Percentiles rank a stretch among this genome's conserved stretches.
These are phyloP conservation scores for Enteromius treurensis DNA, from an alignment of 2,797 vertebrate species.

Conservation along the genomic window DNA sequence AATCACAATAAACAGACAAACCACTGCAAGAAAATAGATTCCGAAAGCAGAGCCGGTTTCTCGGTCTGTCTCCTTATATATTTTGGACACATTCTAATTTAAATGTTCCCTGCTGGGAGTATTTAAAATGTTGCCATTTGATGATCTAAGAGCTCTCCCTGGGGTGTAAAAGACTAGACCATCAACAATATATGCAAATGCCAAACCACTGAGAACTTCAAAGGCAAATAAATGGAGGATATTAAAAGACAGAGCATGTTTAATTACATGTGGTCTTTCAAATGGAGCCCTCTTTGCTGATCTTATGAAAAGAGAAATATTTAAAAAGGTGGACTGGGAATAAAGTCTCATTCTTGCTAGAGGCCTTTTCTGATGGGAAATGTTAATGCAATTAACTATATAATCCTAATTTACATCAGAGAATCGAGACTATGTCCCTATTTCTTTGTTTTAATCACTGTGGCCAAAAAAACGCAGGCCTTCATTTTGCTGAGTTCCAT, in stretches of 20 bases:
- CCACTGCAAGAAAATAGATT: background rate
- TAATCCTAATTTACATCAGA: slow-evolving; percentile 21
- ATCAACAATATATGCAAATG: slow-evolving; percentile 39
- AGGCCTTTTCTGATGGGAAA: slow-evolving; percentile 31
- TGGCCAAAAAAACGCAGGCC: background rate
- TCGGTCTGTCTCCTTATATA: slow-evolving; percentile 5
- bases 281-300: slow-evolving; percentile 24
- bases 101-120: slow-evolving; percentile 31
- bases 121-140: slow-evolving; percentile 44
- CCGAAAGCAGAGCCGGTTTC: background rate
- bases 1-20: slow-evolving; percentile 10
- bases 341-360: slow-evolving; percentile 6
- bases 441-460: slow-evolving; percentile 30
- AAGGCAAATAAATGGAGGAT: slow-evolving; percentile 36
- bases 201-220: slow-evolving; percentile 37
- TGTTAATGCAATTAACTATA: slow-evolving; percentile 22
- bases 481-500: background rate
- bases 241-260: slow-evolving; percentile 24
- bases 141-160: slow-evolving; percentile 45
- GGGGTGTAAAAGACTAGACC: slow-evolving; percentile 33
- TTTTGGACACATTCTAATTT: background rate
- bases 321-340: slow-evolving; percentile 32
- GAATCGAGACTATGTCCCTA: background rate
- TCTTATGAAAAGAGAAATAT: background rate
- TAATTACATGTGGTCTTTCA: slow-evolving; percentile 22